A percentile compares a stretch with the other conserved stretches of the same genome.
phyloP scores from a whole-genome alignment of 2,113 vertebrate species.

The Myotis brandtii region DNA sequence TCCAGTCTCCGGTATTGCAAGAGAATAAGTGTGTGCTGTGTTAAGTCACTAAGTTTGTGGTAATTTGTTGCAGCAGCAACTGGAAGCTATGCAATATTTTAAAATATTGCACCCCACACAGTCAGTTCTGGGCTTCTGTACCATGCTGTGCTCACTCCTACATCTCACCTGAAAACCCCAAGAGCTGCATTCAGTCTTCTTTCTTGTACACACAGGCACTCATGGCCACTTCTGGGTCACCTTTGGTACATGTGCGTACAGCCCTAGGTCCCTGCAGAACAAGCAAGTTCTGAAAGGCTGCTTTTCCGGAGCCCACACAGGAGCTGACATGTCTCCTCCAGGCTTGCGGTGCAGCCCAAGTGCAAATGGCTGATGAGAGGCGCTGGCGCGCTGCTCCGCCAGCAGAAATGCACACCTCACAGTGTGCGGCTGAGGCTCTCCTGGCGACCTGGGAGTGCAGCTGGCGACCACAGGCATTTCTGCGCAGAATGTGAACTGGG shows the following conservation, averaged over 20 bases:
- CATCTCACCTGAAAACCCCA: not conserved
- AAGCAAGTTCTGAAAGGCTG: not conserved
- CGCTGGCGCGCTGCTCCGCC: not conserved
- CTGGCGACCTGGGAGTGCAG: not conserved
- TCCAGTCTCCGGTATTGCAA: not conserved
- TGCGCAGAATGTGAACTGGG: not conserved
- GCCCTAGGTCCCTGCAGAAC: not conserved
- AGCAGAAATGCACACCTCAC: not conserved
- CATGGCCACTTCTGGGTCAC: not conserved
- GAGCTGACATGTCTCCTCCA: not conserved
- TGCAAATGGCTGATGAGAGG: not conserved
- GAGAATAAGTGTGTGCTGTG: not conserved
- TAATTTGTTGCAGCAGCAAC: not conserved
- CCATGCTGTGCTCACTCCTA: accelerated
- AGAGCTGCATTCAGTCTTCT: not conserved
- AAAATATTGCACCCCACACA: not conserved
- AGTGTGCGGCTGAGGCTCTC: not conserved
- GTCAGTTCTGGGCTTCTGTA: not conserved
- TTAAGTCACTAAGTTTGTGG: not conserved
- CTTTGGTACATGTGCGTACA: not conserved
- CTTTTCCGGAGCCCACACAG: not conserved
- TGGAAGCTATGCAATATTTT: not conserved
- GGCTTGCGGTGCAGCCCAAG: not conserved
- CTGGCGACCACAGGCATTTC: not conserved
- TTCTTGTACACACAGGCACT: not conserved